phyloP scores from a whole-genome alignment of 2,888 invertebrate species.

The Ornithoptera alexandrae region DNA sequence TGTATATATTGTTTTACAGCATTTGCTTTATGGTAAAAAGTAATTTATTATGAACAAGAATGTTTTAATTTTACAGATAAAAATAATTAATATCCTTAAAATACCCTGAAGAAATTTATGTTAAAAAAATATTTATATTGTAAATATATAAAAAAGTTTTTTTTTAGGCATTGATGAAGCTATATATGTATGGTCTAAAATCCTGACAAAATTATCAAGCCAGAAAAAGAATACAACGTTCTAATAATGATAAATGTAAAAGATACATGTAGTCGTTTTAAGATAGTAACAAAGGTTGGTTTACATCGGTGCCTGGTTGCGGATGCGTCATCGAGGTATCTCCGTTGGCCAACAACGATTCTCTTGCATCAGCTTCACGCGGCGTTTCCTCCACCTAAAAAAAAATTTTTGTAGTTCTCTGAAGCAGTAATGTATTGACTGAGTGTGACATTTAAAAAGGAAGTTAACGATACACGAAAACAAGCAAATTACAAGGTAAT shows the following conservation, averaged over 20 bases:
- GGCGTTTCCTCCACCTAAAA: constrained; percentile 37
- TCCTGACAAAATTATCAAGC: too few relatives aligned
- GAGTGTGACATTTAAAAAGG: neutral
- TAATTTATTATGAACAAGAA: neutral
- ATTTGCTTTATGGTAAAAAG: neutral
- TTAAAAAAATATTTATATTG: too few relatives aligned
- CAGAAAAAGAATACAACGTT: too few relatives aligned
- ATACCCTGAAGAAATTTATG: too few relatives aligned
- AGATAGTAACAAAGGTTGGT: constrained; percentile 31
- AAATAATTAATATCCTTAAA: too few relatives aligned
- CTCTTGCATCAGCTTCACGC: constrained; percentile 38
- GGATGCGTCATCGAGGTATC: constrained; percentile 31
- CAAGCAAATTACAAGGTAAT: too few relatives aligned
- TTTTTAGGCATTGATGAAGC: too few relatives aligned
- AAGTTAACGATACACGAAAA: too few relatives aligned
- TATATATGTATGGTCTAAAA: too few relatives aligned
- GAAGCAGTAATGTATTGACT: neutral
- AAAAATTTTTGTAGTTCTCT: neutral
- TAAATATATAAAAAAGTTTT: too few relatives aligned
- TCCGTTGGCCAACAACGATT: constrained; percentile 48
- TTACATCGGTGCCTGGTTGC: constrained; percentile 28
- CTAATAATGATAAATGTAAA: neutral
- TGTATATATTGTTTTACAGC: too few relatives aligned
- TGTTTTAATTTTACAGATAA: too few relatives aligned
- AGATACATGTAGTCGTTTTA: constrained; percentile 15